These are phyloP conservation scores for Pitta sordida DNA, from an alignment of 2,113 vertebrate species.

Conservation along the genomic window DNA sequence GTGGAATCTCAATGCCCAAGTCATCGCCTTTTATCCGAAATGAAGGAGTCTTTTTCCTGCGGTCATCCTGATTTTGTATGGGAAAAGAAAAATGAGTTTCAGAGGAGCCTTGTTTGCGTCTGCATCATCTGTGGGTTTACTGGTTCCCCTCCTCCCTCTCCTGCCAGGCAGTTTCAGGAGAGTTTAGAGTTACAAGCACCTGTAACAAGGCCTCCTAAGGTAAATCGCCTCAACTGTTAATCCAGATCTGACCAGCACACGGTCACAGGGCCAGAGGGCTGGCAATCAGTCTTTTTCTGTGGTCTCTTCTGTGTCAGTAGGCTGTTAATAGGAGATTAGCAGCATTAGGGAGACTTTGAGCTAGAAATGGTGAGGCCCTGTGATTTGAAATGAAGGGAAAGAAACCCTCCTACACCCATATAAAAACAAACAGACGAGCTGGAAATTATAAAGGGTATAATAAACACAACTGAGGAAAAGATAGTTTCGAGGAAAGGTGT, in stretches of 20 bases:
- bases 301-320: slow-evolving; percentile 53
- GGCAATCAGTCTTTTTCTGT: slow-evolving; percentile 26
- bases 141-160: not conserved
- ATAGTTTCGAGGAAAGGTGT: not conserved
- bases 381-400: not conserved
- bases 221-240: slow-evolving; percentile 63
- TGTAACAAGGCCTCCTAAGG: slow-evolving; percentile 36
- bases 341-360: slow-evolving; percentile 18
- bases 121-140: not conserved
- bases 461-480: not conserved
- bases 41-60: not conserved
- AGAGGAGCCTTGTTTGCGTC: not conserved
- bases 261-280: slow-evolving; percentile 49
- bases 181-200: slow-evolving; percentile 44
- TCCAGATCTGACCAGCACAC: slow-evolving; percentile 46
- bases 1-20: not conserved
- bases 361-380: not conserved
- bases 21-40: not conserved
- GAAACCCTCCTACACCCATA: not conserved
- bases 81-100: not conserved
- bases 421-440: not conserved
- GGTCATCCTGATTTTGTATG: not conserved
- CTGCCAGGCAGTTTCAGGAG: not conserved
- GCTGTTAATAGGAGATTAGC: slow-evolving; percentile 51
- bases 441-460: not conserved